Base-by-base conservation (phyloP, 2,888 invertebrate genomes). In the Selenia dentaria region DNA sequence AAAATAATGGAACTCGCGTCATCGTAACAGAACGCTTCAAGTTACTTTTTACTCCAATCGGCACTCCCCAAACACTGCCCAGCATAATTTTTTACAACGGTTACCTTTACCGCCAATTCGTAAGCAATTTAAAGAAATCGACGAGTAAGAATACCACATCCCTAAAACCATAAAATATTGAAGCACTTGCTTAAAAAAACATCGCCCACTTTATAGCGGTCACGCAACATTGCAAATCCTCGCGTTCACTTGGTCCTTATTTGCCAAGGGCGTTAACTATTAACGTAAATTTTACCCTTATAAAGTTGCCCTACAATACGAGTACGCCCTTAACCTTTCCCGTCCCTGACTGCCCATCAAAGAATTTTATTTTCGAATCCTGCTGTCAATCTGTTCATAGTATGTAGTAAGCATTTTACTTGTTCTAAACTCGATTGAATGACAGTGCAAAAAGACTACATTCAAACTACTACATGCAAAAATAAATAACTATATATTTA, bases 301-400 rank as follows among this genome's bases (percentile, higher is more conserved):
- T 66, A 62, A 66, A 67, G 62, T 62, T 59, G 60, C 56, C 66
- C 61, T 57, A 62, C 59, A 56, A 58, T 63, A 48, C 41, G 22
- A 6, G 22, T 22, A 8, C 22, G 53, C 43, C 58, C 58, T 52
- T 46, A 54, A 56, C 54, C 54, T 59, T 58, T 41, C 36, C 24
- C 39, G 46, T 40, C 31, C 39, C 29, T 22, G 14, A 9, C 13
- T 31, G 29, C 20, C 26, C 40, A 29, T 50, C 44, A 32, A 36
- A 14, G 33, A 44, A 44, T 51, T 51, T 51, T 51, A 51, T 51
- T 42, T 38, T 45, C 34, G 31, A 36, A 40, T 44, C 39, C 26
- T 39, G 24, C 22, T 26, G 25, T 39, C 47, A 38, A 34, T 37
- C 33, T 12, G 37, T 47, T 32, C n/a, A 37, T 41, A 32, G 26